Base-by-base conservation (phyloP, 1,140 invertebrate genomes). In the Anastrepha ludens region DNA sequence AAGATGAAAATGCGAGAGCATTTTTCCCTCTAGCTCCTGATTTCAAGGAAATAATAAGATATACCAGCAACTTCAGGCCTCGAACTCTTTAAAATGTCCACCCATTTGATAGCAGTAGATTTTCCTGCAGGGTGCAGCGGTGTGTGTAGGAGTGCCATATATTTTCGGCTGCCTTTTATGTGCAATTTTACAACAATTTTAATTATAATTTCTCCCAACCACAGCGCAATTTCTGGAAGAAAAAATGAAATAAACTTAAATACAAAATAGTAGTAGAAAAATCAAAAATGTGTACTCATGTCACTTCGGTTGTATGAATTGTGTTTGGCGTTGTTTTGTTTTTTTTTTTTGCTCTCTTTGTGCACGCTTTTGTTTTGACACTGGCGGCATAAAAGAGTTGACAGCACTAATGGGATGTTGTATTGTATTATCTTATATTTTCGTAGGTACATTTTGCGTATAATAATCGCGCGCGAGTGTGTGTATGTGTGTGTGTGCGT, bases 171-270 rank as follows among this genome's bases (percentile, higher is more conserved):
- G 74, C 41, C 74, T 81, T 81, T 55, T 81, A 81, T 81, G 74
- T 81, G 74, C 74, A 41, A 55, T 81, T 81, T 81, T 81, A 58
- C 74, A 81, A 81, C 74, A 81, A 81, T 81, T 81, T 81, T 81
- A 81, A 81, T 81, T 81, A 81, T 81, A 55, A 55, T 81, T 55
- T 81, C 47, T 55, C 20, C 74, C 74, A 55, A 81, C 74, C 47
- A 55, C 15, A 55, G 44, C 7, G 74, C 74, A 55, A 9, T 81
- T 44, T 44, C 44, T 2, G 67, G 74, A 17, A 9, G n/a, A 20
- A 13, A 81, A 81, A 55, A 29, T 29, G 41, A 41, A 81, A 81
- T 55, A 55, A 29, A 67, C 5, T 55, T 81, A 11, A 50, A 17
- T 29, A 55, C 74, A 81, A 81, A 81, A 81, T 81, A 81, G 50